phyloP scores from a whole-genome alignment of 2,797 vertebrate species.

The Silurus aristotelis region DNA sequence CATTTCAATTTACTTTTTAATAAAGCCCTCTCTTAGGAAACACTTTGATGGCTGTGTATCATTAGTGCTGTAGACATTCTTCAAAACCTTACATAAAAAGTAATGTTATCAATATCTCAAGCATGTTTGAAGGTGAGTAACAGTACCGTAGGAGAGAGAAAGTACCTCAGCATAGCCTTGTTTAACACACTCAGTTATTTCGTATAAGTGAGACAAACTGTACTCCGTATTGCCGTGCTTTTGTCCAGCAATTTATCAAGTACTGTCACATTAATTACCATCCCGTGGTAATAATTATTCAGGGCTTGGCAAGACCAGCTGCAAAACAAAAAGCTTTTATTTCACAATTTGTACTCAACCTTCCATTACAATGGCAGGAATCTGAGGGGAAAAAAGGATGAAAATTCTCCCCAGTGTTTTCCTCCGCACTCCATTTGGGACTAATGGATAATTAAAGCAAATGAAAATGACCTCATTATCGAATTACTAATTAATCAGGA shows the following conservation, averaged over 20 bases:
- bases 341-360: conserved; percentile 29
- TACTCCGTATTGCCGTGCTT: not conserved
- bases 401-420: conserved; percentile 31
- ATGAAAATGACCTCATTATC: conserved; percentile 76
- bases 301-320: not conserved
- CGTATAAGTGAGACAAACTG: not conserved
- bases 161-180: not conserved
- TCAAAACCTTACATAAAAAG: too few species aligned
- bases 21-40: not conserved
- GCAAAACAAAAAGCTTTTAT: conserved; percentile 16
- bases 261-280: not conserved
- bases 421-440: conserved; percentile 47
- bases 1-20: not conserved
- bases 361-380: conserved; percentile 31
- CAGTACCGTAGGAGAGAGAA: not conserved
- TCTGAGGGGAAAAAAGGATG: conserved; percentile 10
- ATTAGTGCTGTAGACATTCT: not conserved
- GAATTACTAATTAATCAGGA: conserved; percentile 72
- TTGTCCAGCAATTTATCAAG: not conserved
- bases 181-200: not conserved
- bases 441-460: conserved; percentile 75
- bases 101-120: not conserved
- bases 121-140: not conserved
- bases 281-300: conserved; percentile 18
- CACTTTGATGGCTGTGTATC: too few species aligned